phyloP scores from a whole-genome alignment of 2,797 vertebrate species.

The Manis javanica region DNA sequence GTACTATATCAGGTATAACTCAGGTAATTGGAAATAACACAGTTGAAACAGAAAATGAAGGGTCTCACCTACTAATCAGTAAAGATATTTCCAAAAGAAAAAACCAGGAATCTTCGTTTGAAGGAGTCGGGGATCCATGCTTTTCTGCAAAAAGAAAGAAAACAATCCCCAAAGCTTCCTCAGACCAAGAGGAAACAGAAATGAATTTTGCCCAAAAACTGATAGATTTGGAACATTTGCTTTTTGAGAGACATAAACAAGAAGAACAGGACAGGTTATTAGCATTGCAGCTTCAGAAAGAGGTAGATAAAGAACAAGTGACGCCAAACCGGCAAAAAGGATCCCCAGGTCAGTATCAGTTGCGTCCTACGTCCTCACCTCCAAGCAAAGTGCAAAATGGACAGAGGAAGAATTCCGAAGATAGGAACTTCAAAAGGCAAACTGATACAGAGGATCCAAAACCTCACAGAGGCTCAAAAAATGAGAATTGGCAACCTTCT shows the following conservation, averaged over 20 bases:
- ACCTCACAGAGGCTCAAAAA: slow-evolving; percentile 64
- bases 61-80: neutral
- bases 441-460: slow-evolving; percentile 67
- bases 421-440: slow-evolving; percentile 55
- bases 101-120: slow-evolving; percentile 69
- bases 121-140: slow-evolving; percentile 53
- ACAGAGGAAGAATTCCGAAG: slow-evolving; percentile 69
- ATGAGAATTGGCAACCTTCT: slow-evolving; percentile 83
- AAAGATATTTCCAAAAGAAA: slow-evolving; percentile 82
- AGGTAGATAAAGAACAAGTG: slow-evolving; percentile 90
- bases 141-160: slow-evolving; percentile 87
- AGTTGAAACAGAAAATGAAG: neutral
- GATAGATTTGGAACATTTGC: slow-evolving; percentile 85
- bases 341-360: slow-evolving; percentile 90
- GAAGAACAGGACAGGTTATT: slow-evolving; percentile 93
- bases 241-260: slow-evolving; percentile 88
- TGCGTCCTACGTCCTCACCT: slow-evolving; percentile 82
- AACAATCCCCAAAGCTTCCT: slow-evolving; percentile 77
- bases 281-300: slow-evolving; percentile 92
- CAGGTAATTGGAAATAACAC: neutral
- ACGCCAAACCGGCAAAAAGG: slow-evolving; percentile 91
- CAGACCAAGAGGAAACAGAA: slow-evolving; percentile 72
- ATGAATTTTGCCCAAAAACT: slow-evolving; percentile 81
- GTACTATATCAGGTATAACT: fast-evolving
- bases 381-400: slow-evolving; percentile 52